A percentile compares a stretch with the other conserved stretches of the same genome.
These are phyloP conservation scores for Proteles cristata DNA, from an alignment of 2,113 vertebrate species.

Conservation along the genomic window DNA sequence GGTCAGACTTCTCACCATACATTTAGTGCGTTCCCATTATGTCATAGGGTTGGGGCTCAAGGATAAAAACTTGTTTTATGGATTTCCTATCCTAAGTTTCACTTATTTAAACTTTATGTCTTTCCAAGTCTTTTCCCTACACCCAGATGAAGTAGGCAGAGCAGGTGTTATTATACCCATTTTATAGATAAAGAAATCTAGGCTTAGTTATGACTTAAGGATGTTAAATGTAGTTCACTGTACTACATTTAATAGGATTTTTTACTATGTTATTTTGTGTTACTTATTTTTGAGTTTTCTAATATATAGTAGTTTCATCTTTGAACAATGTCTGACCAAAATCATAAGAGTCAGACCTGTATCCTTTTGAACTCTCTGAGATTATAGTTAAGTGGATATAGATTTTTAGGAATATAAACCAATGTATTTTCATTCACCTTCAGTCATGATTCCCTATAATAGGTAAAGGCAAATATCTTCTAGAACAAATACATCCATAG, in stretches of 20 bases:
- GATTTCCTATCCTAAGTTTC: constrained; percentile 37
- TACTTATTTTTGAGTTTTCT: constrained; percentile 23
- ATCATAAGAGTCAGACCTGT: background rate
- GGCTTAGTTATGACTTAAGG: constrained; percentile 20
- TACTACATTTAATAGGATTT: constrained; percentile 2
- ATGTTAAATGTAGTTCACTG: constrained; percentile 47
- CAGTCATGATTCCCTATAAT: background rate
- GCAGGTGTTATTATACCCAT: constrained; percentile 49
- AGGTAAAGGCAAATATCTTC: background rate
- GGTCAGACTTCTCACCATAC: background rate
- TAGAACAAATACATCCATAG: background rate
- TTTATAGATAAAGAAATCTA: constrained; percentile 46
- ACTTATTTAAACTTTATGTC: constrained; percentile 36
- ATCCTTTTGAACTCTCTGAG: constrained; percentile 13
- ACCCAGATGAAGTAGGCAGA: constrained; percentile 30
- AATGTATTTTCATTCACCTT: background rate
- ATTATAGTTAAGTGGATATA: background rate
- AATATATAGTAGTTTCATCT: constrained; percentile 28
- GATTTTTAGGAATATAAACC: background rate
- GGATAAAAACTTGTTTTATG: constrained; percentile 46
- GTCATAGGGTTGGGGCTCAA: background rate
- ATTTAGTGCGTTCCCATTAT: background rate
- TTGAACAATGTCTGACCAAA: constrained; percentile 39
- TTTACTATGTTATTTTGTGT: background rate
- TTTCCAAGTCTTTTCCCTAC: constrained; percentile 55